phyloP scores from a whole-genome alignment of 2,888 invertebrate species.

The Digitonthophagus gazella region DNA sequence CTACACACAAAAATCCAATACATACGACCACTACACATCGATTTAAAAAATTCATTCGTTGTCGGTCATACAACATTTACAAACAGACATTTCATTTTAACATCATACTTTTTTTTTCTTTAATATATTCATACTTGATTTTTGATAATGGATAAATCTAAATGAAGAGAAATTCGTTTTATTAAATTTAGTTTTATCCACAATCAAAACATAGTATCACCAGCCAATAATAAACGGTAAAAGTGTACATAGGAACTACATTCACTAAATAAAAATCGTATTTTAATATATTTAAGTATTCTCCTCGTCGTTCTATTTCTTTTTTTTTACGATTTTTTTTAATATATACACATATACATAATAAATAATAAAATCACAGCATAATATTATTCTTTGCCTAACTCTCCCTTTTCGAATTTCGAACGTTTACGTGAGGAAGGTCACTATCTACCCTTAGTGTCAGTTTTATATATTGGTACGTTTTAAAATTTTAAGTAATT shows the following conservation, averaged over 20 bases:
- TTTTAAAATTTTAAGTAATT: constrained; percentile 34
- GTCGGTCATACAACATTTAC: not conserved
- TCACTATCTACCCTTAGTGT: not conserved
- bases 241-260: constrained; percentile 26
- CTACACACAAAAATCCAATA: not conserved
- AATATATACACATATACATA: constrained; percentile 34
- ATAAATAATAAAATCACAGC: constrained; percentile 38
- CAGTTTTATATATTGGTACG: constrained; percentile 32
- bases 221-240: constrained; percentile 14
- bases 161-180: not conserved
- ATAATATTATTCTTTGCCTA: constrained; percentile 31
- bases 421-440: not conserved
- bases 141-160: not conserved
- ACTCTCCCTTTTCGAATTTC: not conserved
- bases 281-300: constrained; percentile 22
- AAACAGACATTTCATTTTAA: not conserved
- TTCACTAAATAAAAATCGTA: constrained; percentile 25
- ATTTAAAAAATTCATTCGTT: not conserved
- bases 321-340: not conserved
- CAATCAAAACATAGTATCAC: not conserved
- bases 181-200: not conserved
- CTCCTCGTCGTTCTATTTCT: not conserved
- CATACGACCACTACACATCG: not conserved
- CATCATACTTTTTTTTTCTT: not conserved
- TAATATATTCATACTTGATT: not conserved